Conservation (phyloP, 2,888 invertebrate species). For the Tricholauxania praeusta region DNA sequence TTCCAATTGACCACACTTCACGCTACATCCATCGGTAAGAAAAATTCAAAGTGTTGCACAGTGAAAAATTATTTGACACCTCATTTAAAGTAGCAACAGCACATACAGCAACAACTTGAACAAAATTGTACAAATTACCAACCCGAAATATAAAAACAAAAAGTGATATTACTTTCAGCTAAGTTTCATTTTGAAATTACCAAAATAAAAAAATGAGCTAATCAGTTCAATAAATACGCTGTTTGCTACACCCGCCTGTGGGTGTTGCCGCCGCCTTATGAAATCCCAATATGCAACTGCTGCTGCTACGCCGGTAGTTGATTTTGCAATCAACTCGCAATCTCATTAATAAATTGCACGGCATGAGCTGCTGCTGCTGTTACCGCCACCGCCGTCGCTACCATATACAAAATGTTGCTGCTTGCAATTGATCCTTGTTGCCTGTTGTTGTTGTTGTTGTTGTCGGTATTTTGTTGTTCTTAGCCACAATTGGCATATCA, state of each 20-base stretch:
- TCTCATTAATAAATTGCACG: conserved; percentile 66
- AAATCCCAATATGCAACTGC: neutral
- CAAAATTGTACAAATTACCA: conserved; percentile 16
- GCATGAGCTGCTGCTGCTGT: conserved; percentile 51
- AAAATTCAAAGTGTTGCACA: too few species aligned
- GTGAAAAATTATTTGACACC: conserved; percentile 62
- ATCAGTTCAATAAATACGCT: conserved; percentile 10
- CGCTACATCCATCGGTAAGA: too few species aligned
- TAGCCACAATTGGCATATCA: conserved; percentile 51
- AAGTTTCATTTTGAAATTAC: too few species aligned
- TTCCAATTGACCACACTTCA: too few species aligned
- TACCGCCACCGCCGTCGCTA: conserved; percentile 16
- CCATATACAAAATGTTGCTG: conserved; percentile 39
- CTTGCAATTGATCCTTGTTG: conserved; percentile 40
- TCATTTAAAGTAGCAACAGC: conserved; percentile 56
- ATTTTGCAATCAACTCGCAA: conserved; percentile 62
- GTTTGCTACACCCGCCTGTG: neutral
- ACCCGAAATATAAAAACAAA: neutral
- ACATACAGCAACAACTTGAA: conserved; percentile 13
- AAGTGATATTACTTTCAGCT: neutral
- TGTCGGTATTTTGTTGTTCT: conserved; percentile 34
- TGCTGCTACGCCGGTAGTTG: conserved; percentile 9
- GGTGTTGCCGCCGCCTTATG: neutral
- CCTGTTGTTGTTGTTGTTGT: conserved; percentile 42
- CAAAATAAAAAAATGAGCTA: conserved; percentile 7